Evolutionary conservation across 2,888 invertebrate genomes (phyloP).

Genomic region (Pomacea canaliculata): DNA sequence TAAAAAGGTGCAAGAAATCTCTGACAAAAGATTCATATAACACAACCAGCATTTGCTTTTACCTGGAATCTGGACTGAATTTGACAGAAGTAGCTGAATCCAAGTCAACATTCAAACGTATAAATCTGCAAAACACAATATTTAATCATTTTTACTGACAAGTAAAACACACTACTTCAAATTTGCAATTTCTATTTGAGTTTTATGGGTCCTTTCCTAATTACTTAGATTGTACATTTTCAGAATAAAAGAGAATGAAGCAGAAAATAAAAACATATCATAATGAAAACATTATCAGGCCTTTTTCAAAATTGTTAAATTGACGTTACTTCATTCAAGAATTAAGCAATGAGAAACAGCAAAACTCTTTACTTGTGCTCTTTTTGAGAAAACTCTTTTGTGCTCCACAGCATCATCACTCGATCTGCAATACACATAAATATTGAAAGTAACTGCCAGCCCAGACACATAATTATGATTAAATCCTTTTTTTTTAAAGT

Average conservation of each 20-base stretch:
- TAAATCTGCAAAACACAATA: slow-evolving; percentile 66
- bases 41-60: slow-evolving; percentile 29
- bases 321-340: background rate
- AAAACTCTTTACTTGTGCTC: slow-evolving; percentile 77
- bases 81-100: slow-evolving; percentile 84
- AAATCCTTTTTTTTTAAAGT: no score
- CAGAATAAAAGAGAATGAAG: background rate
- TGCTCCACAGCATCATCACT: slow-evolving; percentile 85
- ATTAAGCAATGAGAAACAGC: background rate
- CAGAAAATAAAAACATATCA: background rate
- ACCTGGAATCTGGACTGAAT: slow-evolving; percentile 85
- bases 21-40: no score
- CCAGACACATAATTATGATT: no score
- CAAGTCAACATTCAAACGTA: slow-evolving; percentile 85
- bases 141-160: background rate
- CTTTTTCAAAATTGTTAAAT: no score
- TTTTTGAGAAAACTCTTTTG: slow-evolving; percentile 78
- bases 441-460: no score
- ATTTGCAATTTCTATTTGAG: no score
- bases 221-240: no score
- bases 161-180: background rate
- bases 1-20: no score
- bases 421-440: slow-evolving; percentile 74
- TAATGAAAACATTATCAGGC: background rate
- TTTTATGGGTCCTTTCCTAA: no score